These are phyloP conservation scores for Mamestra configurata DNA, from an alignment of 1,140 invertebrate species.

Conservation along the genomic window DNA sequence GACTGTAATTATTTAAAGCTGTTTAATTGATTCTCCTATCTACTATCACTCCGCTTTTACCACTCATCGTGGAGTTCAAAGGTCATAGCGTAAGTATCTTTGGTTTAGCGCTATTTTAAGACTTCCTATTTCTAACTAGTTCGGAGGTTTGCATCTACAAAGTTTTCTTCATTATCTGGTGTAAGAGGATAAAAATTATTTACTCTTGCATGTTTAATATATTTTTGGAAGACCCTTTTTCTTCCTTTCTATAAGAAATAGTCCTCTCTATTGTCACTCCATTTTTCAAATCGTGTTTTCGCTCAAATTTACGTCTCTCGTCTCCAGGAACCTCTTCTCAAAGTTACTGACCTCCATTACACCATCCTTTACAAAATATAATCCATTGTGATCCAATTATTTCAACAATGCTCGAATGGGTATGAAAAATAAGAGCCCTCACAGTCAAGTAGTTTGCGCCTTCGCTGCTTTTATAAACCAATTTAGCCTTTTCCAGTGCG, in stretches of 20 bases:
- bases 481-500: neutral
- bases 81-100: neutral
- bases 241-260: too few species aligned
- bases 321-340: neutral
- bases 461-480: neutral
- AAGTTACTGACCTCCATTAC: neutral
- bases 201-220: too few species aligned
- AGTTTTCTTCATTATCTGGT: neutral
- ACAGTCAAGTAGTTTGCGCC: neutral
- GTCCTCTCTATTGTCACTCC: too few species aligned
- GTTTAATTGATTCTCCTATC: slow-evolving; percentile 21
- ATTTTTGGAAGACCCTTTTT: too few species aligned
- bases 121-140: neutral
- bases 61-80: neutral
- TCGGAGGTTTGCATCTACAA: neutral
- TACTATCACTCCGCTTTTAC: slow-evolving; percentile 10
- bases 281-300: too few species aligned
- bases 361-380: neutral
- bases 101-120: neutral
- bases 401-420: neutral
- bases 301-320: too few species aligned
- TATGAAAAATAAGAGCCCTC: neutral
- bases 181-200: too few species aligned
- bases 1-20: slow-evolving; percentile 4
- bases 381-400: slow-evolving; percentile 14